Evolutionary conservation across 2,797 vertebrate genomes (phyloP).

Genomic region (Takifugu rubripes): DNA sequence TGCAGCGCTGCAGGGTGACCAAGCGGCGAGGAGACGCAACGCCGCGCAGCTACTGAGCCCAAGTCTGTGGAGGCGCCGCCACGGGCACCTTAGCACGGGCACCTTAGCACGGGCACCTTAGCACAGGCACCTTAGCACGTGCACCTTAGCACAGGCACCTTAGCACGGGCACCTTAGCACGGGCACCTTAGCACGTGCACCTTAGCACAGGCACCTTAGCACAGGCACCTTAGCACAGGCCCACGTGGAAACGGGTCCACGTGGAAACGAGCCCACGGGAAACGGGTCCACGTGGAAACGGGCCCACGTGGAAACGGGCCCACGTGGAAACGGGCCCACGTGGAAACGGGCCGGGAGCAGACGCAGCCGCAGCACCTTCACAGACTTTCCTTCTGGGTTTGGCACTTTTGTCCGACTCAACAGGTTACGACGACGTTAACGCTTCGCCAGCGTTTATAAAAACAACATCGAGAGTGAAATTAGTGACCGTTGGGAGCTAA

Average conservation of each 20-base stretch:
- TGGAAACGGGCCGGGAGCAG: not conserved
- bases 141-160: too few relatives aligned
- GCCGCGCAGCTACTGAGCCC: constrained; percentile 59
- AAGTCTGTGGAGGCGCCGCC: constrained; percentile 55
- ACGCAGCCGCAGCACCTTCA: constrained; percentile 9
- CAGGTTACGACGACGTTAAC: constrained; percentile 1
- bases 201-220: too few relatives aligned
- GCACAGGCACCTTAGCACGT: too few relatives aligned
- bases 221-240: too few relatives aligned
- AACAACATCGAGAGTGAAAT: constrained; percentile 25
- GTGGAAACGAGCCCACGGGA: too few relatives aligned
- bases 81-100: not conserved
- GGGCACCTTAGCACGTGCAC: too few relatives aligned
- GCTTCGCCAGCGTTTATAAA: constrained; percentile 27
- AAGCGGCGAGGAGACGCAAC: constrained; percentile 53
- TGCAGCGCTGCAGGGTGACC: constrained; percentile 28
- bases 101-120: too few relatives aligned
- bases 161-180: too few relatives aligned
- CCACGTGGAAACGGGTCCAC: too few relatives aligned
- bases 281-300: too few relatives aligned
- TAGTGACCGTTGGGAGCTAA: not conserved
- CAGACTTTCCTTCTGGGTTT: constrained; percentile 57
- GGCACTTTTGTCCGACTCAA: constrained; percentile 65
- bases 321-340: too few relatives aligned
- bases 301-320: not conserved